These are phyloP conservation scores for Caenorhabditis uteleia DNA, from an alignment of 2,888 invertebrate species.

Conservation along the genomic window DNA sequence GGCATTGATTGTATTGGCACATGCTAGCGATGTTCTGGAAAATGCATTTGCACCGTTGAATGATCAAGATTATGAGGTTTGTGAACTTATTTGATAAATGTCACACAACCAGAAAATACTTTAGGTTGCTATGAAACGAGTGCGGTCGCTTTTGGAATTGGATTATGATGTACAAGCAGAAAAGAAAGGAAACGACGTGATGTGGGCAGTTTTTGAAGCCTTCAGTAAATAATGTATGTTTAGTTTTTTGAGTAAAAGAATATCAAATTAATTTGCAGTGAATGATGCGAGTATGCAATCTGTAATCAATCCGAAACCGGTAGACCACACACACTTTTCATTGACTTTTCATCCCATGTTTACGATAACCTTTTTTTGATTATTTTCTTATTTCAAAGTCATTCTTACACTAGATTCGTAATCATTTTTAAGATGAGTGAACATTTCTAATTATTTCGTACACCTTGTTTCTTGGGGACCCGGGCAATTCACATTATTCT, in stretches of 20 bases:
- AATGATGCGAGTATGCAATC: constrained; percentile 27
- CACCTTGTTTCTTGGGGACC: too few species aligned
- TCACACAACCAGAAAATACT: not conserved
- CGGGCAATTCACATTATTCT: too few species aligned
- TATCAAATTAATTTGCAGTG: too few species aligned
- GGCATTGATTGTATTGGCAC: constrained; percentile 90
- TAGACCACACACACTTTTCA: constrained; percentile 16
- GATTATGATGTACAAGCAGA: constrained; percentile 94
- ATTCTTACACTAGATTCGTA: too few species aligned
- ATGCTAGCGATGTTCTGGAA: constrained; percentile 97
- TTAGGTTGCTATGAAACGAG: constrained; percentile 88
- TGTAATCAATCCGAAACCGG: constrained; percentile 38
- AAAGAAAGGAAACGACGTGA: constrained; percentile 81
- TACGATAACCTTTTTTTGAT: too few species aligned
- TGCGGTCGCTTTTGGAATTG: constrained; percentile 90
- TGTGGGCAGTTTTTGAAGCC: constrained; percentile 98
- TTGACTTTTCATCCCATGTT: constrained; percentile 5
- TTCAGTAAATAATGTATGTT: constrained; percentile 83
- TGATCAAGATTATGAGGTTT: constrained; percentile 71
- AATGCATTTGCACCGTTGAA: constrained; percentile 95
- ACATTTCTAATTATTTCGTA: too few species aligned
- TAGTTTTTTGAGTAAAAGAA: too few species aligned
- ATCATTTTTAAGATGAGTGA: too few species aligned
- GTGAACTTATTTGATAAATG: not conserved
- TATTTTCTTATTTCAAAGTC: too few species aligned